Conservation (phyloP, 1,140 invertebrate genomes). For the Hyles euphorbiae region DNA sequence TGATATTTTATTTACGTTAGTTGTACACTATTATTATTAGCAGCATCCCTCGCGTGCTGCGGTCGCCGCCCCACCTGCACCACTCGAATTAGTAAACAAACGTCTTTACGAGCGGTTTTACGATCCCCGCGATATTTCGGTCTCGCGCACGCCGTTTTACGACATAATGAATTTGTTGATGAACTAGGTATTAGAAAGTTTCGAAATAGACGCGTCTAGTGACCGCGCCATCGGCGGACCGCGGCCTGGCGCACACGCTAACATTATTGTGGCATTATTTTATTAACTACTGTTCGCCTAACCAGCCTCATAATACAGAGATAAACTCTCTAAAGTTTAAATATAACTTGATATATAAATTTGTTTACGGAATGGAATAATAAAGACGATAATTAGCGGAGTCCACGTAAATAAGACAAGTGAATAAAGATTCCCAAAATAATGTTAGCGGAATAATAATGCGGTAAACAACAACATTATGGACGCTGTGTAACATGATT, state of each 20-base stretch:
- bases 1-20: conserved; percentile 36
- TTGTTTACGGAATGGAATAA: too few species aligned
- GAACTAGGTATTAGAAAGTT: conserved; percentile 72
- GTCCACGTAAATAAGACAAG: too few species aligned
- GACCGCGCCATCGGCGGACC: conserved; percentile 26
- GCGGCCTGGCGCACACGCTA: conserved; percentile 6
- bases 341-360: too few species aligned
- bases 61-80: conserved; percentile 57
- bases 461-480: conserved; percentile 21
- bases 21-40: conserved; percentile 55
- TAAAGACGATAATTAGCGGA: too few species aligned
- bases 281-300: conserved; percentile 10
- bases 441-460: conserved; percentile 14
- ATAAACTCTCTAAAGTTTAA: too few species aligned
- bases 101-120: conserved; percentile 72
- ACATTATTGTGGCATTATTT: conserved; percentile 9
- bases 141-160: conserved; percentile 69
- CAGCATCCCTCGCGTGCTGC: conserved; percentile 50
- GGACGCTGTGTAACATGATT: conserved; percentile 28
- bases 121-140: conserved; percentile 71
- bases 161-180: conserved; percentile 75
- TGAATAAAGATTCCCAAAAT: too few species aligned
- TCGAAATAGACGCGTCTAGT: conserved; percentile 65
- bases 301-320: too few species aligned
- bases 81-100: conserved; percentile 75